A percentile compares a stretch with the other conserved stretches of the same genome.
phyloP scores from a whole-genome alignment of 2,113 vertebrate species.

The Psammodynastes pulverulentus region DNA sequence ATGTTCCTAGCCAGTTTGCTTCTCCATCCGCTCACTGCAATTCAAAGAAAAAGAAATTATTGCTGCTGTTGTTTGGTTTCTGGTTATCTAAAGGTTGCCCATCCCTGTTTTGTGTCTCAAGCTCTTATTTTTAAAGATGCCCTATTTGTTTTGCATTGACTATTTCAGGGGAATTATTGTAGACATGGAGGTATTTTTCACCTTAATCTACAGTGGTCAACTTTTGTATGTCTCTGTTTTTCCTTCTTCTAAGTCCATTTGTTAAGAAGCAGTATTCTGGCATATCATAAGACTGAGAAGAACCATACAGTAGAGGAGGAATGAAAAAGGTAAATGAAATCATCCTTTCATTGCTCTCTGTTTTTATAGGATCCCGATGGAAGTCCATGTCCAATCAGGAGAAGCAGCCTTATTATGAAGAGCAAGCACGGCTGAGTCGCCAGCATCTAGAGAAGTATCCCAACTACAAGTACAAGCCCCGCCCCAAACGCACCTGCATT shows the following conservation, averaged over 20 bases:
- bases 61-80: not conserved
- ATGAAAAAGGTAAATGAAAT: not conserved
- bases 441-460: constrained; percentile 98
- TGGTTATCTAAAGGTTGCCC: not conserved
- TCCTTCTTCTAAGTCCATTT: not conserved
- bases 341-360: accelerated
- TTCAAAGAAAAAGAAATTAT: not conserved
- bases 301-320: not conserved
- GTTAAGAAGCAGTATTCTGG: not conserved
- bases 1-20: not conserved
- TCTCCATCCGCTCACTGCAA: not conserved
- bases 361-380: constrained; percentile 85
- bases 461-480: constrained; percentile 95
- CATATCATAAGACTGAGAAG: not conserved
- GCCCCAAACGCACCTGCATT: constrained; percentile 96
- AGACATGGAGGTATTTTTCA: not conserved
- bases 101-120: not conserved
- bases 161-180: not conserved
- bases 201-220: not conserved
- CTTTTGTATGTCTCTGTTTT: not conserved
- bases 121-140: not conserved
- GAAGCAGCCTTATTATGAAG: constrained; percentile 98
- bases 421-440: constrained; percentile 92
- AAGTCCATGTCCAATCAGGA: constrained; percentile 97
- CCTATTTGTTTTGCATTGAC: not conserved